Evolutionary conservation across 2,888 invertebrate species (phyloP).

Genomic region (Eulithis prunata): DNA sequence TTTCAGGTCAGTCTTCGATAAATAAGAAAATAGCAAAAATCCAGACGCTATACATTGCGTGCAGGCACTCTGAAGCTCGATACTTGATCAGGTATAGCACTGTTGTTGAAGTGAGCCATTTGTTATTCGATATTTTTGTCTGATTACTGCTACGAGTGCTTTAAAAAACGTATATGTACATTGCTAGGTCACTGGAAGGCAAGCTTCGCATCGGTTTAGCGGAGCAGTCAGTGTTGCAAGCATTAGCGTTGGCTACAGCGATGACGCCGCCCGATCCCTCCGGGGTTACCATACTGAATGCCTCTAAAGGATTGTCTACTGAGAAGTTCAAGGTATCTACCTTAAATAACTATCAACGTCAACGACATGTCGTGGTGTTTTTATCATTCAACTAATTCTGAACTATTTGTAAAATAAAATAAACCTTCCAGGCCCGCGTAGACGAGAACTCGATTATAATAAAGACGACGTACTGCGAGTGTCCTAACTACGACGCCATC

Average conservation of each 20-base stretch:
- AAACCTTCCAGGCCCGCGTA: conserved; percentile 56
- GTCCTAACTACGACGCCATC: conserved; percentile 96
- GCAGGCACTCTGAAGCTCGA: conserved; percentile 93
- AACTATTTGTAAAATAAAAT: no score
- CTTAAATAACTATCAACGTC: not conserved
- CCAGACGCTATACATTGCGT: conserved; percentile 96
- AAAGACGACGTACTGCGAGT: conserved; percentile 98
- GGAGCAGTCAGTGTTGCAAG: conserved; percentile 97
- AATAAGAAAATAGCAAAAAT: conserved; percentile 96
- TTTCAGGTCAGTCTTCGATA: conserved; percentile 85
- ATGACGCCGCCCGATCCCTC: conserved; percentile 87
- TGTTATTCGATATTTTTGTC: no score
- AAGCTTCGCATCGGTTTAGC: conserved; percentile 98
- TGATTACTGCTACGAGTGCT: no score
- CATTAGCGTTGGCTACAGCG: conserved; percentile 94
- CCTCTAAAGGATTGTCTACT: conserved; percentile 84
- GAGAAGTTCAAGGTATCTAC: conserved; percentile 87
- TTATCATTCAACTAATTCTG: no score
- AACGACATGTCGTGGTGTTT: no score
- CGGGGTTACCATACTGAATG: conserved; percentile 87
- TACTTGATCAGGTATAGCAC: conserved; percentile 88
- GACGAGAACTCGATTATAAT: conserved; percentile 90
- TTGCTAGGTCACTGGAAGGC: conserved; percentile 91
- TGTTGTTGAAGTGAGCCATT: no score
- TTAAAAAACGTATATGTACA: no score